Percentiles rank a stretch among this genome's conserved stretches.
Evolutionary conservation across 2,888 invertebrate genomes (phyloP).

Genomic region (Apamea anceps): DNA sequence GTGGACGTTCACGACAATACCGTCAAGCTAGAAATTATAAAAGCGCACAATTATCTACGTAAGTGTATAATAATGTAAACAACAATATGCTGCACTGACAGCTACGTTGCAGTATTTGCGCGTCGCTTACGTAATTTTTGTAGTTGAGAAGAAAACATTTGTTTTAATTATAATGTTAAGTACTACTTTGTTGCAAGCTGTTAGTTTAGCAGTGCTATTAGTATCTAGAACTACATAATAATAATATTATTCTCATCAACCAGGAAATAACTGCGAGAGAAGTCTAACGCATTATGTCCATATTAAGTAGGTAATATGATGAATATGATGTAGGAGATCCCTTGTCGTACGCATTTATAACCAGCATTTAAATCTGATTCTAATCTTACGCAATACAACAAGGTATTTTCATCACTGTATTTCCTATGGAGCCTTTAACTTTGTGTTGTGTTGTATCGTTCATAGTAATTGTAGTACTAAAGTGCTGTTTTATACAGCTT

Average conservation of each 20-base stretch:
- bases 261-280: conserved; percentile 30
- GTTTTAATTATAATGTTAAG: conserved; percentile 2
- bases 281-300: conserved; percentile 29
- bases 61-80: neutral
- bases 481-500: conserved; percentile 47
- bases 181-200: neutral
- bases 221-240: conserved; percentile 12
- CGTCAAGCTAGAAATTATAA: neutral
- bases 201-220: conserved; percentile 10
- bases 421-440: conserved; percentile 15
- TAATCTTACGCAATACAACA: conserved; percentile 38
- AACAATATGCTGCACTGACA: neutral
- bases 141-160: conserved; percentile 18
- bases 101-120: neutral
- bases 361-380: conserved; percentile 27
- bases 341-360: conserved; percentile 5
- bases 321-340: conserved; percentile 2
- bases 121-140: conserved; percentile 18
- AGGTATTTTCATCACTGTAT: conserved; percentile 37
- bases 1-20: neutral
- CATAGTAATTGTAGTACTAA: conserved; percentile 20
- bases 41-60: neutral
- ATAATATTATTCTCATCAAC: conserved; percentile 24
- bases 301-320: conserved; percentile 20
- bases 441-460: conserved; percentile 15